Evolutionary conservation across 2,888 invertebrate species (phyloP), one percentile per base, ranked within the genome.

Genomic region (Eretmocerus hayati): DNA sequence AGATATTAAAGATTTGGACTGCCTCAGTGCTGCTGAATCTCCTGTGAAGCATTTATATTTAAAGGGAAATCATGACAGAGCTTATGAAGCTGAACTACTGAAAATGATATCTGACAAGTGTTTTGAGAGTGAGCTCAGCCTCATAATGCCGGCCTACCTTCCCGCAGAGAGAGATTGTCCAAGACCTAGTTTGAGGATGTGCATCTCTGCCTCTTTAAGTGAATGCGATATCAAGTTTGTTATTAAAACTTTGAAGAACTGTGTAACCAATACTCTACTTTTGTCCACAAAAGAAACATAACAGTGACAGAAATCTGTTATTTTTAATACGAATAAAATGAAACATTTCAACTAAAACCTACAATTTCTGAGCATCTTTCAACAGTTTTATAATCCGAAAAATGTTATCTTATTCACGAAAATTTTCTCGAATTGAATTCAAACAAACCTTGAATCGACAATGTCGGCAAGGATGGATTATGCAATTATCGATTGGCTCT

Each of bases 41-140:
- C 90, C 91, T 0, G 70, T 89, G 0, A 87, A 89, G 57, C 87
- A 88, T 66, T 65, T 91, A 2, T 81, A 81, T 60, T 70, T 90
- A 32, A 76, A 75, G 5, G 77, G 77, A 31, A 57, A 75, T 0
- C 13, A 45, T 26, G 73, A 74, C 2, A 68, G 67, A 52, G 64
- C 70, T 1, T 62, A 69, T 2, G 81, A 83, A 58, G 69, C 76
- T 18, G 66, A 72, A 11, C 72, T 81, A 55, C 73, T 90, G 2
- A 74, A 75, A 4, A 72, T 77, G 58, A 80, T 90, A 36, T 79
- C 84, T 13, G 76, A 78, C 21, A 78, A 77, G 61, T 85, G 85
- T 56, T 74, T 83, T 52, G 75, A 80, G 20, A 76, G 77, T 48
- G 82, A 83, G 20, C 73, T 90, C 9, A 89, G 87, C 2, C 63